Evolutionary conservation across 2,113 vertebrate genomes (phyloP), one percentile per base, ranked within the genome.

Genomic region (Furnarius figulus): DNA sequence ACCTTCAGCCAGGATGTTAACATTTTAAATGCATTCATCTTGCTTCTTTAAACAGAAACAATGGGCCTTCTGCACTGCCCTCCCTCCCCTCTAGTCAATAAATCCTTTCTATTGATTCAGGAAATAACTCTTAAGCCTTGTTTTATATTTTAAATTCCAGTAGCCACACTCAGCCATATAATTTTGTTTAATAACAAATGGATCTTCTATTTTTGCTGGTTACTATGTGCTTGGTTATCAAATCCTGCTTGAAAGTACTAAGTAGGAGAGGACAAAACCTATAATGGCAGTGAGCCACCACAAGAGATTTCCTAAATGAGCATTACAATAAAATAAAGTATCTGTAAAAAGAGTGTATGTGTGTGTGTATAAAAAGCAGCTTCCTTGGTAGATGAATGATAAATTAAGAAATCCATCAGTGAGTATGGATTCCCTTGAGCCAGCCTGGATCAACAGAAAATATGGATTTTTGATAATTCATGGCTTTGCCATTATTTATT

Each of bases 381-480:
- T 84, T 94, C 91, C 97, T 96, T 94, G 94, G 97, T 89, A 97
- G 83, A 96, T 96, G 93, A 97, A 97, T 94, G 94, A 94, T 89
- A 95, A 97, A 94, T 92, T 93, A 98, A 94, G 80, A 97, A 97
- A 97, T 96, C 96, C 88, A 92, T 97, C 97, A 84, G 88, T 95
- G 96, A 77, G 77, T 85, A 94, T 94, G 70, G 94, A 93, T 97
- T 97, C 94, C 94, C 95, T 93, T 92, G 96, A 97, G 97, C 94
- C 97, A 97, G 87, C 53, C 79, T 97, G 78, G 85, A 92, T 94
- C 89, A 95, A 94, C 68, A 94, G 96, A 97, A 96, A 95, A 94
- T 96, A 98, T 95, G 95, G 97, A 97, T 97, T 98, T 97, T 89
- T 91, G 97, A 97, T 98, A 98, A 98, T 97, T 97, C 94, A 90